Evolutionary conservation across 2,797 vertebrate species (phyloP).

Genomic region (Luscinia luscinia): DNA sequence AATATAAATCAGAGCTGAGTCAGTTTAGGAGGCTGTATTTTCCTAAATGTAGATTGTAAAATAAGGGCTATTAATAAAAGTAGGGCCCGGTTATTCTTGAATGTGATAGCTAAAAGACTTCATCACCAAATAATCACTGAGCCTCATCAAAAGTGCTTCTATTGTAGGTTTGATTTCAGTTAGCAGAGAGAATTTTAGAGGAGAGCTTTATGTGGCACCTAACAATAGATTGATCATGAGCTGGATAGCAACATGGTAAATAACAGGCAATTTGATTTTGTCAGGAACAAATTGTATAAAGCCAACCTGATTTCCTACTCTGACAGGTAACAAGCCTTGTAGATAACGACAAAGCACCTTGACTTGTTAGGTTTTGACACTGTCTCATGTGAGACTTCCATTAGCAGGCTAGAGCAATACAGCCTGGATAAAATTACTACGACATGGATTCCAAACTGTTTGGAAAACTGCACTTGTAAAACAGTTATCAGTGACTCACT

Average conservation of each 20-base stretch:
- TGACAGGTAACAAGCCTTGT: constrained; percentile 64
- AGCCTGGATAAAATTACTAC: constrained; percentile 33
- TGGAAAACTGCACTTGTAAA: background rate
- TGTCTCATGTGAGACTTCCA: constrained; percentile 42
- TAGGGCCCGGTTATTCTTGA: constrained; percentile 29
- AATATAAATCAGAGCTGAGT: constrained; percentile 8
- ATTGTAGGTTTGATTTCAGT: constrained; percentile 61
- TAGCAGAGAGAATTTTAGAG: constrained; percentile 54
- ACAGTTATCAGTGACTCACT: background rate
- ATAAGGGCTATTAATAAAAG: constrained; percentile 60
- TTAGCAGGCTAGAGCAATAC: constrained; percentile 34
- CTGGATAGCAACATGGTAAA: constrained; percentile 70
- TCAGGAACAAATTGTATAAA: constrained; percentile 70
- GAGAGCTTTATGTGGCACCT: constrained; percentile 48
- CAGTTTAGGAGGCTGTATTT: constrained; percentile 37
- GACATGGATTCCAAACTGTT: constrained; percentile 13
- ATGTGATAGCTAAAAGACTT: constrained; percentile 50
- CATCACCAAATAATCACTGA: constrained; percentile 64
- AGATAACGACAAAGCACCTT: constrained; percentile 63
- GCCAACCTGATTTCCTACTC: constrained; percentile 64
- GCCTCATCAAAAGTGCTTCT: constrained; percentile 25
- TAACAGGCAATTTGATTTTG: constrained; percentile 72
- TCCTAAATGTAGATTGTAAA: constrained; percentile 56
- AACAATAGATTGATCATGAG: constrained; percentile 73
- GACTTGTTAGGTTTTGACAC: constrained; percentile 66